These are phyloP conservation scores for Prochilodus magdalenae DNA, from an alignment of 2,113 vertebrate genomes.

Conservation along the genomic window DNA sequence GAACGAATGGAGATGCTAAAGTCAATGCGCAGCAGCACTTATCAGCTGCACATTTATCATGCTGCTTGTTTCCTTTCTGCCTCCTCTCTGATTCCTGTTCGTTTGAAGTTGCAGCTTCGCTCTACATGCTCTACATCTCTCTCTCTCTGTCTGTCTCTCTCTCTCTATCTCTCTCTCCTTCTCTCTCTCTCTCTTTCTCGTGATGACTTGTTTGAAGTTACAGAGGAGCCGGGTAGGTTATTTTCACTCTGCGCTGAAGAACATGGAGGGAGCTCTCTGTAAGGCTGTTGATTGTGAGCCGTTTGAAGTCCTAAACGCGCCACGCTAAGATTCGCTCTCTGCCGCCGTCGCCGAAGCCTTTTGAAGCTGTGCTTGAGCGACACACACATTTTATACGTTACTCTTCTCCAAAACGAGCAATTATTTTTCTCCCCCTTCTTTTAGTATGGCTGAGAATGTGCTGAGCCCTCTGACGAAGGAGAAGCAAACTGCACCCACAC, in stretches of 20 bases:
- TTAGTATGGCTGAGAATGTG: constrained; percentile 62
- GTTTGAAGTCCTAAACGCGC: constrained; percentile 81
- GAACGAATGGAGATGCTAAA: constrained; percentile 23
- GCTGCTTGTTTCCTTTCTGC: constrained; percentile 49
- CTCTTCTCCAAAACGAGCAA: constrained; percentile 78
- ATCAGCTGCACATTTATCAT: constrained; percentile 35
- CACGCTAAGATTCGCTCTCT: constrained; percentile 77
- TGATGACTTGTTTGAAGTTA: constrained; percentile 59
- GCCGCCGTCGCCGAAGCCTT: constrained; percentile 72
- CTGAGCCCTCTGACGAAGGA: constrained; percentile 14
- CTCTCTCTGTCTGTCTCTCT: constrained; percentile 36
- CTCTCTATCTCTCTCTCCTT: constrained; percentile 41
- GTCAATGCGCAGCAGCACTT: constrained; percentile 15
- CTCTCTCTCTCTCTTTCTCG: constrained; percentile 49
- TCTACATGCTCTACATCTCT: constrained; percentile 25
- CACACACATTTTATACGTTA: constrained; percentile 74
- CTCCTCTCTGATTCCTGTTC: constrained; percentile 40
- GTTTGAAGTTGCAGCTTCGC: constrained; percentile 48
- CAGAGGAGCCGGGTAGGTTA: constrained; percentile 45
- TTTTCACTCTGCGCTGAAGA: constrained; percentile 47
- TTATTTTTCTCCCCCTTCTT: constrained; percentile 70
- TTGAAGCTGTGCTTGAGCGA: constrained; percentile 77
- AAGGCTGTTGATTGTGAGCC: constrained; percentile 75
- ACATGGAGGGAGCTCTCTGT: constrained; percentile 58
- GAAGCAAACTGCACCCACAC: constrained; percentile 39